Evolutionary conservation across 2,113 vertebrate genomes (phyloP).

Genomic region (Cnemophilus loriae): DNA sequence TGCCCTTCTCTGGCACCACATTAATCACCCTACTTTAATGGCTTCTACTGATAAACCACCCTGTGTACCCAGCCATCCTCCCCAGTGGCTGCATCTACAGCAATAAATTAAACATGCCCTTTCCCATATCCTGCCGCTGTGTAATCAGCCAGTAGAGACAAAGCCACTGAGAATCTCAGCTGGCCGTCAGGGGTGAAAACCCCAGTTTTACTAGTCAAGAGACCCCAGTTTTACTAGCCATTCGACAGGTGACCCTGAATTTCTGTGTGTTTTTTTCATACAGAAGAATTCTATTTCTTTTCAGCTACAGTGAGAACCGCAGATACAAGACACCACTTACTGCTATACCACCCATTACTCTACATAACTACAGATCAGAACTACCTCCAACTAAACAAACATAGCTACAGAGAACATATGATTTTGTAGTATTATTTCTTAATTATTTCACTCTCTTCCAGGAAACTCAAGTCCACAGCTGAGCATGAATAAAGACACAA

Average conservation of each 20-base stretch:
- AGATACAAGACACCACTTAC: neutral
- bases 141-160: neutral
- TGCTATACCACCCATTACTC: neutral
- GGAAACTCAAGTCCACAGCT: slow-evolving; percentile 27
- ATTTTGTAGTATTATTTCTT: slow-evolving; percentile 11
- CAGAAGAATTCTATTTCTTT: neutral
- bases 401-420: neutral
- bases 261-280: neutral
- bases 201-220: neutral
- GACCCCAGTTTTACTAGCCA: neutral
- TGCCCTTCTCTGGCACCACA: neutral
- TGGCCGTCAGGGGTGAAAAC: neutral
- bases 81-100: neutral
- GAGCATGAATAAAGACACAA: slow-evolving; percentile 28
- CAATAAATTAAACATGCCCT: neutral
- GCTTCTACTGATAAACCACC: neutral
- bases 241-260: neutral
- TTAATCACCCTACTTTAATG: neutral
- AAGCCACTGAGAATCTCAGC: neutral
- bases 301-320: neutral
- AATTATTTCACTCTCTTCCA: slow-evolving; percentile 33
- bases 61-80: neutral
- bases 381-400: neutral
- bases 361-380: neutral
- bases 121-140: neutral